A percentile compares a stretch with the other conserved stretches of the same genome.
Conservation (phyloP, 2,888 invertebrate species). For the Raillietiella orientalis region DNA sequence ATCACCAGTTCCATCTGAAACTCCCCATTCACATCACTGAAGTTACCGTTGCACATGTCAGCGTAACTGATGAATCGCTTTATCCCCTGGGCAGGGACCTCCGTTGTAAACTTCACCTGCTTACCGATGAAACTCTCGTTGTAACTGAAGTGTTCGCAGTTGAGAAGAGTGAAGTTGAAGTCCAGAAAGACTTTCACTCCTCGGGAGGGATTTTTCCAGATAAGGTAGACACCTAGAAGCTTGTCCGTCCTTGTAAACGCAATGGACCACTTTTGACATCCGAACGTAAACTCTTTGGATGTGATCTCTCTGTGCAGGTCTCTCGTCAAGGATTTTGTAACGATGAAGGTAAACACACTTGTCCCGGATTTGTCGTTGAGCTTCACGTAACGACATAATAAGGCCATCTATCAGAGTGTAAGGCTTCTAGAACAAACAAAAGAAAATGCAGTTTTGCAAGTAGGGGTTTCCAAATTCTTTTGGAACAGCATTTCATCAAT, state of each 20-base stretch:
- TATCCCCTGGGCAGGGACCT: slow-evolving; percentile 29
- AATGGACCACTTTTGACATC: slow-evolving; percentile 48
- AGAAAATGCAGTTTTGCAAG: too few relatives aligned
- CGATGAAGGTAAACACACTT: slow-evolving; percentile 49
- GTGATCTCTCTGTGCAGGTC: slow-evolving; percentile 46
- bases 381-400: slow-evolving; percentile 45
- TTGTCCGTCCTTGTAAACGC: slow-evolving; percentile 41
- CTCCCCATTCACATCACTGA: slow-evolving; percentile 44
- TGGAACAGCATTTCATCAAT: too few relatives aligned
- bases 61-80: slow-evolving; percentile 33
- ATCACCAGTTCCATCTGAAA: slow-evolving; percentile 43
- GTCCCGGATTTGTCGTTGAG: slow-evolving; percentile 47
- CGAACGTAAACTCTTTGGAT: slow-evolving; percentile 46
- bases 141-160: slow-evolving; percentile 45
- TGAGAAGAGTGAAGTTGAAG: slow-evolving; percentile 42
- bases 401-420: slow-evolving; percentile 34
- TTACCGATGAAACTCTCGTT: slow-evolving; percentile 48
- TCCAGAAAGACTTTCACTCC: slow-evolving; percentile 42
- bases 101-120: slow-evolving; percentile 21
- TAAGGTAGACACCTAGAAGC: slow-evolving; percentile 38
- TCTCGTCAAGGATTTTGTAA: slow-evolving; percentile 37
- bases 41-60: slow-evolving; percentile 31
- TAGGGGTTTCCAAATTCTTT: too few relatives aligned
- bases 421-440: too few relatives aligned
- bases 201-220: slow-evolving; percentile 37